Percentiles rank a stretch among this genome's conserved stretches.
Conservation (phyloP, 2,113 vertebrate genomes). For the Tychaedon coryphoeus region DNA sequence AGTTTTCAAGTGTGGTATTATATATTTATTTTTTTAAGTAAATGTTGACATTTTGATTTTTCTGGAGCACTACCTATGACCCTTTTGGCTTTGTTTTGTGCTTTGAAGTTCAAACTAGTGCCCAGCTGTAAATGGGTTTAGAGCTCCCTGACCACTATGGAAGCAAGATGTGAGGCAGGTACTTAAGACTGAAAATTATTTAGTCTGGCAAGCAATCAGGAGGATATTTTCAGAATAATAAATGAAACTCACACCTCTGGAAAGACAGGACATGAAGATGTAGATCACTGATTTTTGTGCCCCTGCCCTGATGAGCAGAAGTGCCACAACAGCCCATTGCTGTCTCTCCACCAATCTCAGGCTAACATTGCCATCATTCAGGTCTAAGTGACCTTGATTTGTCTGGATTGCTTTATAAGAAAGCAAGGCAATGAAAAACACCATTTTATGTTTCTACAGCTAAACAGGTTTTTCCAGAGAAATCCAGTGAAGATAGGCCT, state of each 20-base stretch:
- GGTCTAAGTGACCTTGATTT: neutral
- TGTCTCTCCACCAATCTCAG: neutral
- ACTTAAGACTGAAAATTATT: neutral
- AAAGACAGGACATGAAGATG: neutral
- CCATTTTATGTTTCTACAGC: neutral
- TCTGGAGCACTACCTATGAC: neutral
- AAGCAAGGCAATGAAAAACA: neutral
- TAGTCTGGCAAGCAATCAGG: neutral
- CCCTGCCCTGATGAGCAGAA: neutral
- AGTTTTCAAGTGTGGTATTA: neutral
- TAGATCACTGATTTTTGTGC: neutral
- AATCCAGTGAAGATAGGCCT: neutral
- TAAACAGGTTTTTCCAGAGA: neutral
- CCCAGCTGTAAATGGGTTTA: neutral
- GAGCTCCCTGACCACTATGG: accelerated
- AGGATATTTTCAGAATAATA: neutral
- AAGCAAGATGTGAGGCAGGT: neutral
- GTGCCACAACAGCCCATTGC: neutral
- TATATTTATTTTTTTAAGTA: neutral
- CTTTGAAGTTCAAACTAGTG: neutral
- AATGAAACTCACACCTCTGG: neutral
- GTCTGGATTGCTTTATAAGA: accelerated
- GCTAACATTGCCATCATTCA: neutral
- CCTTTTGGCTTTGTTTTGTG: neutral
- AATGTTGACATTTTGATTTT: neutral